Evolutionary conservation across 2,113 vertebrate species (phyloP).

Genomic region (Andinoacara biseriatus): DNA sequence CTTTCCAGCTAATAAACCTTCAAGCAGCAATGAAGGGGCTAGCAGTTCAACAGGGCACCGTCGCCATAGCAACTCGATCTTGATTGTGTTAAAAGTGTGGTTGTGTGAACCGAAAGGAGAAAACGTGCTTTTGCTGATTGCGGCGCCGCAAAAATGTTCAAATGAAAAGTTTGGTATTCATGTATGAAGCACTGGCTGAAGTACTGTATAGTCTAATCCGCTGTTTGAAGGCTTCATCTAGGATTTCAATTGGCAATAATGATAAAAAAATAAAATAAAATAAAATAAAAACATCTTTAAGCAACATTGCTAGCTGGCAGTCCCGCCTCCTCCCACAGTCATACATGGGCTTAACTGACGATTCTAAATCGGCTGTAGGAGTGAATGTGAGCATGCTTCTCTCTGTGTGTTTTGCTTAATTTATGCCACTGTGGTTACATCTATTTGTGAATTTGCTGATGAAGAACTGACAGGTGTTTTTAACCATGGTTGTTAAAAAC

Average conservation of each 20-base stretch:
- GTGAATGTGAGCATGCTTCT: too few relatives aligned
- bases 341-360: too few relatives aligned
- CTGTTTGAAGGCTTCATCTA: background rate
- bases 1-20: background rate
- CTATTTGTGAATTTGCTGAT: background rate
- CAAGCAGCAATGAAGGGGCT: background rate
- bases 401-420: background rate
- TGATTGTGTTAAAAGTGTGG: constrained; percentile 3
- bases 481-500: too few relatives aligned
- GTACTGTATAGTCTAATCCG: background rate
- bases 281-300: too few relatives aligned
- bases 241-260: background rate
- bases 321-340: too few relatives aligned
- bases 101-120: background rate
- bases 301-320: too few relatives aligned
- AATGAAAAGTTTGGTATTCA: background rate
- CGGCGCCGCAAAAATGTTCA: background rate
- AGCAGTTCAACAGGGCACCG: background rate
- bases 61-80: constrained; percentile 4
- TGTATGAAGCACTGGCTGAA: background rate
- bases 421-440: background rate
- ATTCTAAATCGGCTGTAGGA: too few relatives aligned
- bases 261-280: too few relatives aligned
- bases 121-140: background rate
- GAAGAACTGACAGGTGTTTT: too few relatives aligned